Evolutionary conservation across 2,888 invertebrate species (phyloP).

Genomic region (Parnassius orleans): DNA sequence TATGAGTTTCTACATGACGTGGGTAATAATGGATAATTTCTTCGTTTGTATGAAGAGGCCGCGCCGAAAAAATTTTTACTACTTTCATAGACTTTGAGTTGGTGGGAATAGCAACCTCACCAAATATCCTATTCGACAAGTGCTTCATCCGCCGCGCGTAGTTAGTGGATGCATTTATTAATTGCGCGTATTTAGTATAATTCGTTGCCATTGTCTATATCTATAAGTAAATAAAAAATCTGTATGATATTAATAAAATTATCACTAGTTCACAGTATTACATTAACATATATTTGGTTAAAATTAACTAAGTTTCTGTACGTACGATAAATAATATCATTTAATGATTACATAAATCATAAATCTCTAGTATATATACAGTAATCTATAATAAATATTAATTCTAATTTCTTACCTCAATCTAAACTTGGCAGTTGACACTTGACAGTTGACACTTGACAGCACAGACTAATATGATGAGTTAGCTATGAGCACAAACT

Average conservation of each 20-base stretch:
- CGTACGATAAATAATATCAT: not conserved
- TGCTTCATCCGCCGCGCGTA: conserved; percentile 93
- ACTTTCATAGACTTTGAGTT: conserved; percentile 89
- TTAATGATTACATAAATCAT: conserved; percentile 3
- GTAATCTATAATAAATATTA: too few species aligned
- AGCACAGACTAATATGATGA: too few species aligned
- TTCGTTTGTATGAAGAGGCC: conserved; percentile 87
- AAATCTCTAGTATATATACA: not conserved
- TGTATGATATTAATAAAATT: too few species aligned
- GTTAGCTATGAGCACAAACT: too few species aligned
- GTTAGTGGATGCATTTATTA: conserved; percentile 86
- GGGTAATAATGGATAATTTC: conserved; percentile 93
- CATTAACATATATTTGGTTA: too few species aligned
- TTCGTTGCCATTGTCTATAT: conserved; percentile 69
- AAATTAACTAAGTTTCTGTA: too few species aligned
- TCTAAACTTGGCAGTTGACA: too few species aligned
- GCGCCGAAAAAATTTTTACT: conserved; percentile 87
- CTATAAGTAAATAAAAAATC: not conserved
- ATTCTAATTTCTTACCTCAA: too few species aligned
- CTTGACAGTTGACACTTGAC: too few species aligned
- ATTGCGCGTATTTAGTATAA: conserved; percentile 86
- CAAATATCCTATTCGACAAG: conserved; percentile 93
- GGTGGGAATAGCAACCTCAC: conserved; percentile 90
- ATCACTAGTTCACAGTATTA: too few species aligned
- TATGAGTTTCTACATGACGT: conserved; percentile 87